A percentile compares a stretch with the other conserved stretches of the same genome.
These are phyloP conservation scores for Procavia capensis DNA, from an alignment of 2,113 vertebrate species.

Conservation along the genomic window DNA sequence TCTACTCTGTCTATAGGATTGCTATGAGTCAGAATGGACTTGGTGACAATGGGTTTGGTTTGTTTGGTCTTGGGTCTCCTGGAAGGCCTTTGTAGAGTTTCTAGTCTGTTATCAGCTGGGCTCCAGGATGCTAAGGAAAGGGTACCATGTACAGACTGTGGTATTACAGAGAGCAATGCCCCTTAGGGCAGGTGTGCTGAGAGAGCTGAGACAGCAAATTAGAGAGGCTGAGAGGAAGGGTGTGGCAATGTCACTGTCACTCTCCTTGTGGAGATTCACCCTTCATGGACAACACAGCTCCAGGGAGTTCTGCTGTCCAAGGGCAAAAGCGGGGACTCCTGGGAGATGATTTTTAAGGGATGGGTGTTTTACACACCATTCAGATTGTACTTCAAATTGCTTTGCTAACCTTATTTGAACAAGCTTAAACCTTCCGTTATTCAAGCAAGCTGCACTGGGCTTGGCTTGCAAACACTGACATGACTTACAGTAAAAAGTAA, in stretches of 20 bases:
- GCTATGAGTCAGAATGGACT: no score
- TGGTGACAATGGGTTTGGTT: no score
- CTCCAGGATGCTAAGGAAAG: not conserved
- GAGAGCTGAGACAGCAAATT: not conserved
- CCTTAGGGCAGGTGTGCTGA: not conserved
- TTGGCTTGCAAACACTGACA: not conserved
- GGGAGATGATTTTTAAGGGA: not conserved
- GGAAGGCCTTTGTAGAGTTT: not conserved
- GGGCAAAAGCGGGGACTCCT: not conserved
- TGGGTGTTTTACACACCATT: not conserved
- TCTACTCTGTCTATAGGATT: no score
- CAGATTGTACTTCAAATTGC: not conserved
- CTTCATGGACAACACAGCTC: not conserved
- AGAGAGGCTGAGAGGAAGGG: not conserved
- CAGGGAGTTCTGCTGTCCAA: not conserved
- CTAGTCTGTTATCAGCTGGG: not conserved
- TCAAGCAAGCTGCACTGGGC: not conserved
- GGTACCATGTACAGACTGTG: not conserved
- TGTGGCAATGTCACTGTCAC: not conserved
- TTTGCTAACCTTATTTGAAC: not conserved
- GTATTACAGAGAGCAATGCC: not conserved
- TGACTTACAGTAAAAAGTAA: constrained; percentile 8
- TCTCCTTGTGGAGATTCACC: not conserved
- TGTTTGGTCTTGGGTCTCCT: no score
- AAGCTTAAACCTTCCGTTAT: not conserved